Evolutionary conservation across 2,113 vertebrate species (phyloP).

Genomic region (Otus sunia): DNA sequence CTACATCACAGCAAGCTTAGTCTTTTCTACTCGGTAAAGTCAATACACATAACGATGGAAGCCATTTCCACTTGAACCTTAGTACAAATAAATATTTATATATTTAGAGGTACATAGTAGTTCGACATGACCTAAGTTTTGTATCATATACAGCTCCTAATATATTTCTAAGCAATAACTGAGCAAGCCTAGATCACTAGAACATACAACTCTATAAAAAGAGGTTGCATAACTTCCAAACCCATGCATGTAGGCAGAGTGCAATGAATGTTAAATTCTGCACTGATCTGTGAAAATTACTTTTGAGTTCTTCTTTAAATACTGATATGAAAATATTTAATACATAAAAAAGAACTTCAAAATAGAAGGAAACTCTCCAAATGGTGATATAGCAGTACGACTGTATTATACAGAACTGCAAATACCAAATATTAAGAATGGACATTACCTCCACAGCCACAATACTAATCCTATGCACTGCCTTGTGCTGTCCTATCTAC

Average conservation of each 20-base stretch:
- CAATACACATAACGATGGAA: background rate
- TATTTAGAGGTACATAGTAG: background rate
- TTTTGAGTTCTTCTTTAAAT: background rate
- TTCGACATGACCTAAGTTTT: background rate
- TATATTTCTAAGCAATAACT: background rate
- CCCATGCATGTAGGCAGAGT: conserved; percentile 20
- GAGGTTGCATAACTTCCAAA: conserved; percentile 37
- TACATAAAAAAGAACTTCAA: background rate
- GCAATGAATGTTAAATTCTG: conserved; percentile 28
- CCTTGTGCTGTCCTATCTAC: background rate
- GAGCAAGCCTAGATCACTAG: background rate
- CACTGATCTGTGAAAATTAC: background rate
- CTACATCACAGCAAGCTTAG: background rate
- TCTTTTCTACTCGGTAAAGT: background rate
- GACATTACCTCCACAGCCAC: background rate
- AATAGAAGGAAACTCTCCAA: background rate
- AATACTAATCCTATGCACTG: background rate
- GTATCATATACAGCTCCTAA: background rate
- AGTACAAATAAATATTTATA: background rate
- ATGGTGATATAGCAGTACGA: background rate
- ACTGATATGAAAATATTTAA: background rate
- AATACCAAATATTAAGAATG: background rate
- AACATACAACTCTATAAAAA: conserved; percentile 37
- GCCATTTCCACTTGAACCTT: background rate
- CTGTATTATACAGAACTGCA: background rate